Base-by-base conservation (phyloP, 2,888 invertebrate genomes). In the Cordilura impudica region DNA sequence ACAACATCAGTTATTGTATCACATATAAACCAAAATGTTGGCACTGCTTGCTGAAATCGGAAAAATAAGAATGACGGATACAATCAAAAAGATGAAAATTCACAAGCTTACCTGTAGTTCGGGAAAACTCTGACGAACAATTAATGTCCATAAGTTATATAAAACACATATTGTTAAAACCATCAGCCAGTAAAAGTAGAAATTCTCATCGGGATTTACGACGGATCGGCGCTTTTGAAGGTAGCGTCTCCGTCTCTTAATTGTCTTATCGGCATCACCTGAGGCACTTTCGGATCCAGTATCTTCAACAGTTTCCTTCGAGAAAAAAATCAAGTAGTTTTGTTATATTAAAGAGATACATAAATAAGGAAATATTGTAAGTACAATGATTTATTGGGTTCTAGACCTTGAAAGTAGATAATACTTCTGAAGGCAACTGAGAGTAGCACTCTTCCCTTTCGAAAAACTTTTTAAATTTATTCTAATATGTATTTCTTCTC, bases 161-260 rank as follows among this genome's bases (percentile, higher is more conserved):
- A 98, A 93, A 84, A 98, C 96, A 89, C 97, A 96, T 82, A 94
- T 90, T 56, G 98, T 97, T 84, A 97, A 93, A 81, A 97, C 90
- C 92, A 96, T 94, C 84, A 98, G 91, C 98, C 98, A 98, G 90
- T 97, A 96, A 91, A 97, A 98, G 92, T 97, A 97, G 90, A 97
- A 96, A 90, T 96, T 97, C 87, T 97, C 97, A 90, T 98, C 97
- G 0, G 98, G 98, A 90, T 98, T 97, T 83, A 98, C 95, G 65
- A 98, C 97, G 21, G 94, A 93, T 66, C 94, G 92, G 1, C 95
- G 95, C 78, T 93, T 94, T 81, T 94, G 93, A 74, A 94, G 92
- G 74, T 93, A 92, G 82, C 94, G 92, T 82, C 94, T 91, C 73
- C 94, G 91, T 78, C 94, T 91, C 71, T 94, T 91, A 81, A 91